Evolutionary conservation across 2,797 vertebrate species (phyloP).

Genomic region (Rousettus madagascariensis): DNA sequence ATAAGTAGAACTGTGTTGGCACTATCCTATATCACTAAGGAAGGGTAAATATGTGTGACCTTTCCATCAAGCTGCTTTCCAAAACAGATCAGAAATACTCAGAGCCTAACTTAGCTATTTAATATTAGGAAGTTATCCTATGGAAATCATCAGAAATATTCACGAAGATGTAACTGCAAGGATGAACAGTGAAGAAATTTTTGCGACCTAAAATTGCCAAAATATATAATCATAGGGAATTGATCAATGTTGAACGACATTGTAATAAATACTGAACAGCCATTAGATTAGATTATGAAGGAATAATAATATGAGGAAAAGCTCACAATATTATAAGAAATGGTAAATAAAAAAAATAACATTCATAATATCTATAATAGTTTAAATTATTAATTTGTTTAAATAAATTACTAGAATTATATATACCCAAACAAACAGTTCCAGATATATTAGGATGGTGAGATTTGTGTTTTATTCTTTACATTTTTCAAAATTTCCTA

Average conservation of each 20-base stretch:
- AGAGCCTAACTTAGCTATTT: background rate
- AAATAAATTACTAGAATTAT: constrained; percentile 8
- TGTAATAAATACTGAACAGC: background rate
- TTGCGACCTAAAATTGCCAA: background rate
- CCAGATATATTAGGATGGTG: background rate
- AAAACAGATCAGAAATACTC: background rate
- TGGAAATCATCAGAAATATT: background rate
- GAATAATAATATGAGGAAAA: background rate
- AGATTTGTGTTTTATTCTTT: background rate
- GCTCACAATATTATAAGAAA: background rate
- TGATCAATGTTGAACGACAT: background rate
- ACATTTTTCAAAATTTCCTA: background rate
- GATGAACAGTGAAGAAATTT: background rate
- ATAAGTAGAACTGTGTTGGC: background rate
- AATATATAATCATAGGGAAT: background rate
- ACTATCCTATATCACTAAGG: background rate
- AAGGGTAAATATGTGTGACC: background rate
- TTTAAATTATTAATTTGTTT: background rate
- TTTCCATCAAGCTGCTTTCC: background rate
- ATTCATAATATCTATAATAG: background rate
- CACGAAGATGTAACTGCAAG: background rate
- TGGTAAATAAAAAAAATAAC: background rate
- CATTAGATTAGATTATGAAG: background rate
- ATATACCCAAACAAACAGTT: background rate
- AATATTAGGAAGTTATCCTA: background rate